These are phyloP conservation scores for Myotis davidii DNA, from an alignment of 2,113 vertebrate species.

Conservation along the genomic window DNA sequence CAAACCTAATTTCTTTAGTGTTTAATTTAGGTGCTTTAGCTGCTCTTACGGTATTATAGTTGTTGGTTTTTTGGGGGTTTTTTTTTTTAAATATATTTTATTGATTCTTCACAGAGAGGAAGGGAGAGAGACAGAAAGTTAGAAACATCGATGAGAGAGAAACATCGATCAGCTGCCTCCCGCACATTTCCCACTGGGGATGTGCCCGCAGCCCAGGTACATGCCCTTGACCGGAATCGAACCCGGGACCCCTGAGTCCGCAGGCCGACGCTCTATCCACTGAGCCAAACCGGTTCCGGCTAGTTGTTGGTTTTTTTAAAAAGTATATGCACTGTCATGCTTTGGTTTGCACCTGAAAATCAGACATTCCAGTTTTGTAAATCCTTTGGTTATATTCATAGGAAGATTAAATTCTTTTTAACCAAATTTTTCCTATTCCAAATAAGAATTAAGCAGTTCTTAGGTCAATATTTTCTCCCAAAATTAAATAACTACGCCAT, in stretches of 20 bases:
- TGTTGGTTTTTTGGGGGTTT: background rate
- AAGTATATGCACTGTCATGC: constrained; percentile 40
- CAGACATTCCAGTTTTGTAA: constrained; percentile 32
- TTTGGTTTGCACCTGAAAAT: constrained; percentile 75
- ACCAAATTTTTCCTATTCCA: constrained; percentile 37
- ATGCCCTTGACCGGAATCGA: too few relatives aligned
- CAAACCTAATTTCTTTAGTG: constrained; percentile 68
- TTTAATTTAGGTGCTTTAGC: constrained; percentile 72
- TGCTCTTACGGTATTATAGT: constrained; percentile 53
- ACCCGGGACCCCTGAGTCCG: too few relatives aligned
- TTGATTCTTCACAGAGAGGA: too few relatives aligned
- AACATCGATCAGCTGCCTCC: too few relatives aligned
- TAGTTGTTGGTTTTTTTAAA: background rate
- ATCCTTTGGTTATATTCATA: constrained; percentile 47
- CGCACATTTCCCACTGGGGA: too few relatives aligned
- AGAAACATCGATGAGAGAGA: too few relatives aligned
- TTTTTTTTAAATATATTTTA: too few relatives aligned
- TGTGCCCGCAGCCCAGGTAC: too few relatives aligned
- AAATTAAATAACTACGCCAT: constrained; percentile 22
- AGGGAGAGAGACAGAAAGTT: too few relatives aligned
- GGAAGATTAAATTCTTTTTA: background rate
- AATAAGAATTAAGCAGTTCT: constrained; percentile 49
- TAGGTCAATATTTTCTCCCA: constrained; percentile 21
- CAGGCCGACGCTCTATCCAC: too few relatives aligned
- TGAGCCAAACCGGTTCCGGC: too few relatives aligned